Evolutionary conservation across 2,797 vertebrate genomes (phyloP), one percentile per base, ranked within the genome.

Genomic region (Euthynnus affinis): DNA sequence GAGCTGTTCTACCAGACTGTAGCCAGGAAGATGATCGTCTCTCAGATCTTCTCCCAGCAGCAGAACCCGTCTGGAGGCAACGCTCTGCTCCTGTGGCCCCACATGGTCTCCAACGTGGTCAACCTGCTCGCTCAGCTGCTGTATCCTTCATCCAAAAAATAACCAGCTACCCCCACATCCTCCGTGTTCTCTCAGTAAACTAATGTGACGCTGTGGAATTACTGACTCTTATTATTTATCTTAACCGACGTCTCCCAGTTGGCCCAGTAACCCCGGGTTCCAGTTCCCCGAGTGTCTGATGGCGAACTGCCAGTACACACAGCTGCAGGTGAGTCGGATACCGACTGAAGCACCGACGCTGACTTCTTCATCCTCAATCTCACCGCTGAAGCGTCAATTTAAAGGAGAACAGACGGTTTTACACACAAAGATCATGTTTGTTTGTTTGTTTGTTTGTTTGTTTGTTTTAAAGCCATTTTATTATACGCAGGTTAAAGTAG

Each of bases 221-320:
- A n/a, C n/a, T n/a, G n/a, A n/a, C n/a, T n/a, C n/a, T 44, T 48
- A 10, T 18, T 49, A 49, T 20, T 49, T 49, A 4, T 17, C 88
- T 93, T 90, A 80, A 89, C 84, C 0, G 10, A 2, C 15, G 3
- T 27, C 5, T 62, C 66, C 79, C 91, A 99, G 98, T 32, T 99
- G 98, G 98, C 97, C 98, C 78, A 97, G 95, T 89, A 99, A 98
- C 86, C 94, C 96, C 0, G 90, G 96, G 29, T 99, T 98, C 86
- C 96, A 97, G 67, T 99, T 99, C 83, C 96, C 97, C 0, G 98
- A 99, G 90, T 99, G 97, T 91, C 93, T 99, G 88, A 97, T 99
- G 97, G 96, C 95, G 27, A 97, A 94, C 92, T 99, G 97, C 82
- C 98, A 99, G 93, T 98, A 98, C 86, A 95, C 95, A 20, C 97